phyloP scores from a whole-genome alignment of 2,113 vertebrate species.

The Microcebus jonahi region DNA sequence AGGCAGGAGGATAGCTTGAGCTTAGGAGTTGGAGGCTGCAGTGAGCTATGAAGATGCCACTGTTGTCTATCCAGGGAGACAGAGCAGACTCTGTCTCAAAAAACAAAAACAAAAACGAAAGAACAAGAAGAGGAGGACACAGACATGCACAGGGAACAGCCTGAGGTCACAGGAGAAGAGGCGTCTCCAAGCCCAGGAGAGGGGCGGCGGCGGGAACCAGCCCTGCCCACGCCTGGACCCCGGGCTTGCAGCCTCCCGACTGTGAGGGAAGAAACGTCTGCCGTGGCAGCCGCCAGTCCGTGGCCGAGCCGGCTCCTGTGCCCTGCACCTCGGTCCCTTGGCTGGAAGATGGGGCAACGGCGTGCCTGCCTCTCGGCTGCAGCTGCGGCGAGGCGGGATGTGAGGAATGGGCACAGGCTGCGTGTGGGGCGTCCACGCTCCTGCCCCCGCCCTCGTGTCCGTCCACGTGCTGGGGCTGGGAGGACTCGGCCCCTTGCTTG shows the following conservation, averaged over 20 bases:
- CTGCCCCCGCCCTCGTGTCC: too few relatives aligned
- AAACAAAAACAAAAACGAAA: too few relatives aligned
- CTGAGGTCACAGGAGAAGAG: rapidly evolving
- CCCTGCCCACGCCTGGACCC: rapidly evolving
- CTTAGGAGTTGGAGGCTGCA: not conserved
- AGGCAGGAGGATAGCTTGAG: not conserved
- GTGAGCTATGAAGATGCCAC: not conserved
- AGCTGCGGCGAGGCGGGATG: too few relatives aligned
- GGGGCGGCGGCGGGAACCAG: not conserved
- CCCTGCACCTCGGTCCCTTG: rapidly evolving
- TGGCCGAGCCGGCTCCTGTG: rapidly evolving
- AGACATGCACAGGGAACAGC: not conserved
- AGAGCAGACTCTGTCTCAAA: not conserved
- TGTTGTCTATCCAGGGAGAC: not conserved
- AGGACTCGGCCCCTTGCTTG: too few relatives aligned
- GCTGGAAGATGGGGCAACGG: too few relatives aligned
- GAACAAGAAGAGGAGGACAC: not conserved
- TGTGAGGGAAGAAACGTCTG: rapidly evolving
- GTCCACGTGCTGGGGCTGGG: too few relatives aligned
- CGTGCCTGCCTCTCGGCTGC: too few relatives aligned
- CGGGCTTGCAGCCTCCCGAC: not conserved
- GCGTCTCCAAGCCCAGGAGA: not conserved
- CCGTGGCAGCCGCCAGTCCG: rapidly evolving
- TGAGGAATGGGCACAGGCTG: too few relatives aligned
- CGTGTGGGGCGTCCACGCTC: too few relatives aligned